These are phyloP conservation scores for Poecilus cupreus DNA, from an alignment of 2,888 invertebrate genomes.

Conservation along the genomic window DNA sequence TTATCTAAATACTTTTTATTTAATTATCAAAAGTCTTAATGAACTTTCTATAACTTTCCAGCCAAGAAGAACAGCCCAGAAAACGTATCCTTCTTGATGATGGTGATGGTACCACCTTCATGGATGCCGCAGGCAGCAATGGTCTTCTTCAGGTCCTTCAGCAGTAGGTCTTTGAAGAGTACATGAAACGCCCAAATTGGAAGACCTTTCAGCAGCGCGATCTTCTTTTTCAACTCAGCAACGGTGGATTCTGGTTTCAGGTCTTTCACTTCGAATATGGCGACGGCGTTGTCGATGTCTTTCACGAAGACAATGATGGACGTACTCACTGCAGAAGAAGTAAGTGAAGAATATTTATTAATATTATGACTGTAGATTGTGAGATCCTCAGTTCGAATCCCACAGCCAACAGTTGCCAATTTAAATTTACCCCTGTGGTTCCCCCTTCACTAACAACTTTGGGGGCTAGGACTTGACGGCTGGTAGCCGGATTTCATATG, in stretches of 20 bases:
- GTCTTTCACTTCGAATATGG: neutral
- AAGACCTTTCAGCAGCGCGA: neutral
- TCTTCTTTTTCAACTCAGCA: conserved; percentile 41
- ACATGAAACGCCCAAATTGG: conserved; percentile 19
- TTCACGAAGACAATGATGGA: conserved; percentile 28
- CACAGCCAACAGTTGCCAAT: no score
- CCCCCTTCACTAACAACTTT: no score
- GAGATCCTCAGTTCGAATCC: no score
- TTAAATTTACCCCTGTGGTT: no score
- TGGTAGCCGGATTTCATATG: no score
- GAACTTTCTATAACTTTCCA: neutral
- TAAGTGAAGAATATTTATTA: neutral
- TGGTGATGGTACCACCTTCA: conserved; percentile 34
- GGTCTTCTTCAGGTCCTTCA: conserved; percentile 26
- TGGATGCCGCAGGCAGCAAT: neutral
- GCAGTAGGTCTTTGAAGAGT: neutral
- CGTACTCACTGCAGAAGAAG: neutral
- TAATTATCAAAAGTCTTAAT: neutral
- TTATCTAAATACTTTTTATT: neutral
- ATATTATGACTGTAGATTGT: no score
- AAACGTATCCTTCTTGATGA: neutral
- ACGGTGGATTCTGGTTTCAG: conserved; percentile 14
- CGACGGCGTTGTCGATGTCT: conserved; percentile 10
- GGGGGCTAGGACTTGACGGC: no score
- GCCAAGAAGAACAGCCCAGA: conserved; percentile 1